Evolutionary conservation across 2,797 vertebrate genomes (phyloP).

Genomic region (Semotilus atromaculatus): DNA sequence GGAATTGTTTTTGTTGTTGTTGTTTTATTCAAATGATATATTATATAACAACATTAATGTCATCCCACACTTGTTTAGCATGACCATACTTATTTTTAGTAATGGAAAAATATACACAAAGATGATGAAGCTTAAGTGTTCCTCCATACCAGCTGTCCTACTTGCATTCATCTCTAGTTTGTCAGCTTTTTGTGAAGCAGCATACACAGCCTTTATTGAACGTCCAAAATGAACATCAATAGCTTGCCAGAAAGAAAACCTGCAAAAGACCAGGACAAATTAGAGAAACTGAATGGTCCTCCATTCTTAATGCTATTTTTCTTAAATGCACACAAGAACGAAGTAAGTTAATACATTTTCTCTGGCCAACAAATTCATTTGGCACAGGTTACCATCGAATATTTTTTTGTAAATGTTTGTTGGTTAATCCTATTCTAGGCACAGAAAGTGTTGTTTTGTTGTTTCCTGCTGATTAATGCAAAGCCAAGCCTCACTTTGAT

Average conservation of each 20-base stretch:
- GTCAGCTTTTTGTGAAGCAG: neutral
- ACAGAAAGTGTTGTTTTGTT: neutral
- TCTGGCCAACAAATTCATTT: neutral
- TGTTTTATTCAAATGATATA: neutral
- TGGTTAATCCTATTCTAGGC: constrained; percentile 14
- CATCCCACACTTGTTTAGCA: neutral
- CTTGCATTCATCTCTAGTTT: neutral
- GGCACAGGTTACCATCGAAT: neutral
- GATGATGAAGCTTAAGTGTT: constrained; percentile 28
- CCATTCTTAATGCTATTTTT: neutral
- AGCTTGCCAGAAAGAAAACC: neutral
- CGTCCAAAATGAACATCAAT: neutral
- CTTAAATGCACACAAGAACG: neutral
- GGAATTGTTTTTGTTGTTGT: neutral
- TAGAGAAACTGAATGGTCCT: neutral
- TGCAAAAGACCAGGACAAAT: neutral
- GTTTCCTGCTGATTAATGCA: neutral
- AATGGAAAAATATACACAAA: constrained; percentile 12
- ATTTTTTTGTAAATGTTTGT: neutral
- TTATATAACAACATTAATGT: constrained; percentile 2
- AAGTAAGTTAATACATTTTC: neutral
- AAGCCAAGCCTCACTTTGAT: constrained; percentile 35
- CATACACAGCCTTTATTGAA: neutral
- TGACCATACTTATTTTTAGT: constrained; percentile 8
- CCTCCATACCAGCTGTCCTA: constrained; percentile 10